These are phyloP conservation scores for Heliothis virescens DNA, from an alignment of 1,140 invertebrate species.

Conservation along the genomic window DNA sequence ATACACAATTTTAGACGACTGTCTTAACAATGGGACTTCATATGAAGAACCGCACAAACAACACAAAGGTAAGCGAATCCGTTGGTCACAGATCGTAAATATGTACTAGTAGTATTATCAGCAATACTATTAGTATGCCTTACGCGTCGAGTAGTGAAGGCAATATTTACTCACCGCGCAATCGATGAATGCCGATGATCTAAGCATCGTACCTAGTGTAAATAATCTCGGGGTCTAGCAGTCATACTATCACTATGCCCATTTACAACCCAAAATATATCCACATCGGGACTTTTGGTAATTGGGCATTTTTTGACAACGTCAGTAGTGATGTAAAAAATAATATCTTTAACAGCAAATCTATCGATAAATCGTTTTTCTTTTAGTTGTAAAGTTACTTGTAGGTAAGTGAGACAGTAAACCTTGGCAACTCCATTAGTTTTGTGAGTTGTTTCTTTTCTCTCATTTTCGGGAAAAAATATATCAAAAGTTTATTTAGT, in stretches of 20 bases:
- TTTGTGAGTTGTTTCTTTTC: too few species aligned
- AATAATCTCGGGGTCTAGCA: not conserved
- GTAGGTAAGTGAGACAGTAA: too few species aligned
- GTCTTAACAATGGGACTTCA: not conserved
- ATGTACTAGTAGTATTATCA: constrained; percentile 18
- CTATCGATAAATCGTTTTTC: too few species aligned
- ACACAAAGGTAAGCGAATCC: not conserved
- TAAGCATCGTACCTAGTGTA: constrained; percentile 26
- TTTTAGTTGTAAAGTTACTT: too few species aligned
- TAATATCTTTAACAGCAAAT: too few species aligned
- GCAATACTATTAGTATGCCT: constrained; percentile 33
- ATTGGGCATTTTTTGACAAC: too few species aligned
- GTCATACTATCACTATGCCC: not conserved
- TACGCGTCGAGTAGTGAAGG: constrained; percentile 2
- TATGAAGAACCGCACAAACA: not conserved
- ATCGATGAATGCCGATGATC: constrained; percentile 44
- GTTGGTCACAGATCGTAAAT: not conserved
- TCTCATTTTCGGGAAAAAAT: too few species aligned
- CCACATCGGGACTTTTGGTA: too few species aligned
- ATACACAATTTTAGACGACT: not conserved
- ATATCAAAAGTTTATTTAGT: too few species aligned
- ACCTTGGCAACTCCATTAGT: too few species aligned
- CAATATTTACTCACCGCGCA: constrained; percentile 40
- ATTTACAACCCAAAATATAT: not conserved
- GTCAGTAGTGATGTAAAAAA: too few species aligned